Conservation (phyloP, 2,797 vertebrate species). For the Spea hammondii region DNA sequence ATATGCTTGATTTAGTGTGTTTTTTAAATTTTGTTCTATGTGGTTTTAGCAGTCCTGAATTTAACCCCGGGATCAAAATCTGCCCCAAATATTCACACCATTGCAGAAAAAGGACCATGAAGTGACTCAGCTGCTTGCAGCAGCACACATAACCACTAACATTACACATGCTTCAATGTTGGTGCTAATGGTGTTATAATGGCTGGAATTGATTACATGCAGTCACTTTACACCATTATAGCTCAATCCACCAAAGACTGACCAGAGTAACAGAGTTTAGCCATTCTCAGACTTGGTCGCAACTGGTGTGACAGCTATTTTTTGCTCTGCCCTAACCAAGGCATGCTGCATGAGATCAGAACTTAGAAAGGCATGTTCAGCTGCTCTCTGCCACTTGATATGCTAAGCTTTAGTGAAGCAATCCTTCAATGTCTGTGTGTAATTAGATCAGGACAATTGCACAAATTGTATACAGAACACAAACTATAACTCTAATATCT, state of each 20-base stretch:
- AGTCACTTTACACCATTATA: conserved; percentile 5
- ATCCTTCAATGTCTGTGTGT: conserved; percentile 58
- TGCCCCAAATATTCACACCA: conserved; percentile 8
- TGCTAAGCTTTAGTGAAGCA: conserved; percentile 55
- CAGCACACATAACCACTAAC: not conserved
- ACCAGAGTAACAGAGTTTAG: conserved; percentile 17
- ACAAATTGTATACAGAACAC: not conserved
- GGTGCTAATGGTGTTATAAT: conserved; percentile 26
- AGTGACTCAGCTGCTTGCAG: conserved; percentile 17
- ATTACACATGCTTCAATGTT: not conserved
- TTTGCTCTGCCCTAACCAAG: conserved; percentile 57
- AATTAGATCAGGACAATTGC: conserved; percentile 53
- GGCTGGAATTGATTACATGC: conserved; percentile 5
- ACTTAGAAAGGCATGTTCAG: conserved; percentile 73
- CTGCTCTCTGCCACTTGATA: conserved; percentile 75
- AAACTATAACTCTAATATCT: no score
- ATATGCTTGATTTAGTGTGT: no score
- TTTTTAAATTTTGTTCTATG: no score
- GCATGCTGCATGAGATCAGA: conserved; percentile 60
- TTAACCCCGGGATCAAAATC: not conserved
- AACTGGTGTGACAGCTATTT: conserved; percentile 51
- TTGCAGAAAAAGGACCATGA: conserved; percentile 2
- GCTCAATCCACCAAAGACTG: conserved; percentile 1
- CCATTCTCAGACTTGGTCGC: conserved; percentile 15
- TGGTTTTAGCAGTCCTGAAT: no score